Base-by-base conservation (phyloP, 2,888 invertebrate species). In the Stenichneumon culpator region DNA sequence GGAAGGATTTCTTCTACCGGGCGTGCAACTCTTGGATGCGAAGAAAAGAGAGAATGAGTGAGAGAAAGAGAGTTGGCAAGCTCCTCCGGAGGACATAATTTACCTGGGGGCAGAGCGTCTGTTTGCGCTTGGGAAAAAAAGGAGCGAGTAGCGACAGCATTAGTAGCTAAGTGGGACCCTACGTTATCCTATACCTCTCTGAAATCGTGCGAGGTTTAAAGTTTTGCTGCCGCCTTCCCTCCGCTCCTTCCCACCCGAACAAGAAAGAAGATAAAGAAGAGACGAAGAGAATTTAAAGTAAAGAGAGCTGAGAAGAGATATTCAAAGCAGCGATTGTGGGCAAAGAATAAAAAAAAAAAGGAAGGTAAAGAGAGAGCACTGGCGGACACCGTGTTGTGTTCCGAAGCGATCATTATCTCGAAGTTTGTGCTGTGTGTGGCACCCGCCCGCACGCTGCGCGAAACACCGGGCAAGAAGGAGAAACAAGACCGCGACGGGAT, bases 151-250 rank as follows among this genome's bases (percentile, higher is more conserved):
- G 92, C 91, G 92, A 93, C 92, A 92, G 92, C 92, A 93, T 93
- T 93, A 93, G 93, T 91, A 90, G 92, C 90, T 93, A 93, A 93
- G 92, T 93, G 92, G 93, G 91, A 88, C 89, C 91, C 91, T 92
- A 90, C 91, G 90, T 93, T 93, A 93, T 92, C 90, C 91, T 89
- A 86, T 73, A 91, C 90, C 89, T 90, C 87, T 84, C 90, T 89
- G 89, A 87, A 88, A 90, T 90, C 90, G 89, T 89, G 79, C 85
- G 82, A 89, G 89, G 89, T 90, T 89, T 88, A 85, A 86, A 86
- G 72, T 86, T 79, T 86, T 86, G 81, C 81, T 68, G 83, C 74
- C 47, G 68, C 72, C 52, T 65, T 79, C 68, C 52, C 75, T 54
- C 47, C 72, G 63, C 44, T 60, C 14, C 65, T 79, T 47, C 39